Evolutionary conservation across 2,113 vertebrate genomes (phyloP).

Genomic region (Naja naja): DNA sequence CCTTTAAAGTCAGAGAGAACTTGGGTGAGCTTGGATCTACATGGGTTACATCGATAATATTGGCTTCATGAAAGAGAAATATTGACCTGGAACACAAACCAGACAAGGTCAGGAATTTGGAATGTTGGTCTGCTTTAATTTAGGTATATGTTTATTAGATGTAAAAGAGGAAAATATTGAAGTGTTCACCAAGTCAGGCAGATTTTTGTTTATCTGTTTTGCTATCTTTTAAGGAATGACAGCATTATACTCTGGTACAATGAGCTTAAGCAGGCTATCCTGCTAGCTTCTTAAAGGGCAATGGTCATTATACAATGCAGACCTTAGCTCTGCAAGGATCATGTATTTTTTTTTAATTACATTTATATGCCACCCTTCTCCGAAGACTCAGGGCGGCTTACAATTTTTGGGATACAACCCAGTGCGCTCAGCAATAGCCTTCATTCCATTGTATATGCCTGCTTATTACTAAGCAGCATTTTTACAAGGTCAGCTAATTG

Average conservation of each 20-base stretch:
- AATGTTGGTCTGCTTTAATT: not conserved
- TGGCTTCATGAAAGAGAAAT: not conserved
- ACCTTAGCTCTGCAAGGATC: not conserved
- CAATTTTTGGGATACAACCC: too few species aligned
- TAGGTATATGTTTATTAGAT: not conserved
- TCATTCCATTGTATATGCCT: too few species aligned
- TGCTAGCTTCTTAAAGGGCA: not conserved
- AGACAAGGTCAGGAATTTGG: not conserved
- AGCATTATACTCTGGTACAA: not conserved
- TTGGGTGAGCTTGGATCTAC: not conserved
- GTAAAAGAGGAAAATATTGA: not conserved
- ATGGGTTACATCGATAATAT: not conserved
- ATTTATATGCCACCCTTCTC: too few species aligned
- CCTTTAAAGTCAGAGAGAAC: not conserved
- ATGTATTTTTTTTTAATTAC: too few species aligned
- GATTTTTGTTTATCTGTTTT: not conserved
- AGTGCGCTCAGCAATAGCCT: too few species aligned
- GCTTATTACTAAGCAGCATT: too few species aligned
- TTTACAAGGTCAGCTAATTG: too few species aligned
- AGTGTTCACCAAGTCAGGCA: not conserved
- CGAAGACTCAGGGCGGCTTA: too few species aligned
- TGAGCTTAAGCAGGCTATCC: not conserved
- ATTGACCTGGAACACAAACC: not conserved
- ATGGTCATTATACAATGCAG: not conserved
- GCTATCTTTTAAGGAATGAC: not conserved